Percentiles rank a stretch among this genome's conserved stretches.
phyloP scores from a whole-genome alignment of 2,113 vertebrate genomes.

The Furnarius figulus region DNA sequence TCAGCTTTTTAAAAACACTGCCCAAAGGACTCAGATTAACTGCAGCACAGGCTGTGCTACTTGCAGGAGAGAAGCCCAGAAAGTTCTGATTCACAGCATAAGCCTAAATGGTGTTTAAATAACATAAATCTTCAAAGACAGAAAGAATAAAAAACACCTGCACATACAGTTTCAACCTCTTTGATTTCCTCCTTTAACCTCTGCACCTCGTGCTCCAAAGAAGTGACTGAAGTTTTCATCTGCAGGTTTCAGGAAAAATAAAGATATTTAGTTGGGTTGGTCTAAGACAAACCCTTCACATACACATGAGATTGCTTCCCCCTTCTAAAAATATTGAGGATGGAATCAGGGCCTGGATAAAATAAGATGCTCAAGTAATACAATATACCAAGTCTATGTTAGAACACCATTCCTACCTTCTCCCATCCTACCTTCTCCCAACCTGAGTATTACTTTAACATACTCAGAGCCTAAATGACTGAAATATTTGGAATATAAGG shows the following conservation, averaged over 20 bases:
- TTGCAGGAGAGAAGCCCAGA: background rate
- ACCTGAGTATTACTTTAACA: background rate
- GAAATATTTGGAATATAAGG: background rate
- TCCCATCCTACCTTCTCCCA: background rate
- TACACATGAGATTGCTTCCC: background rate
- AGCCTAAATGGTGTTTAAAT: background rate
- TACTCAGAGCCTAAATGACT: background rate
- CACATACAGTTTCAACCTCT: constrained; percentile 85
- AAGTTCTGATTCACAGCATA: background rate
- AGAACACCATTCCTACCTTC: background rate
- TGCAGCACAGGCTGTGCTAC: background rate
- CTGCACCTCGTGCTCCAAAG: constrained; percentile 86
- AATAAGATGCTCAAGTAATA: background rate
- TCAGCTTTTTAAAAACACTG: background rate
- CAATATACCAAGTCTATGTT: background rate
- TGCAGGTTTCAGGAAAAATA: constrained; percentile 29
- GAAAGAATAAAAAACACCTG: background rate
- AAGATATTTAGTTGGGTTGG: background rate
- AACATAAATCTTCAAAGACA: background rate
- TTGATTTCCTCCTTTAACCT: constrained; percentile 82
- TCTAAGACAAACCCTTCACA: background rate
- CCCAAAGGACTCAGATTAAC: background rate
- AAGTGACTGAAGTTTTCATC: constrained; percentile 79
- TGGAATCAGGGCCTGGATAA: background rate
- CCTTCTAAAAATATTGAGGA: fast-evolving